Conservation (phyloP, 2,113 vertebrate genomes). For the Eupsittula cactorum region DNA sequence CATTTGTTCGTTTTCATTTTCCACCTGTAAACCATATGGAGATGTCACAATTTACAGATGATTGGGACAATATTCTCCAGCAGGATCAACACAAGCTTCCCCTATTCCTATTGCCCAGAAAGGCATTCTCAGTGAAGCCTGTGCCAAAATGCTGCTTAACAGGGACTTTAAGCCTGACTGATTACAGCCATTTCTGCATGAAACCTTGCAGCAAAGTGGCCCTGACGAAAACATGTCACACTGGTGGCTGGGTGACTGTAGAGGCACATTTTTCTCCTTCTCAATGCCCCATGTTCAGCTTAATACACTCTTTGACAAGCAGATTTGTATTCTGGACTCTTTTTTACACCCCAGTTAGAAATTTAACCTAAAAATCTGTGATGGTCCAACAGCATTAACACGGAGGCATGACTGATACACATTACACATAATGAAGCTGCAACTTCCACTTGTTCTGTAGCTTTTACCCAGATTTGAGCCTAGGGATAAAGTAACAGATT, state of each 20-base stretch:
- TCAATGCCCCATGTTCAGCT: rapidly evolving
- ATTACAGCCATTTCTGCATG: background rate
- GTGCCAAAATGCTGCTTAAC: background rate
- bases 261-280: background rate
- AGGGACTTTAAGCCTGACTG: background rate
- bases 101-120: background rate
- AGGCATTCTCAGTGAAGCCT: background rate
- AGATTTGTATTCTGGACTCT: background rate
- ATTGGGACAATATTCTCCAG: background rate
- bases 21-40: background rate
- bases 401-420: background rate
- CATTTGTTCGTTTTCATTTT: background rate
- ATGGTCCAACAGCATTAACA: background rate
- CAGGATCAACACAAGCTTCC: background rate
- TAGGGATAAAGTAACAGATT: rapidly evolving
- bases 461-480: background rate
- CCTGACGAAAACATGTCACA: rapidly evolving
- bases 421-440: background rate
- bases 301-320: background rate
- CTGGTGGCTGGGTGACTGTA: background rate
- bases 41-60: background rate
- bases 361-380: background rate
- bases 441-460: background rate
- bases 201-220: background rate
- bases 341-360: background rate